These are phyloP conservation scores for Poecilia picta DNA, from an alignment of 2,797 vertebrate genomes.

Conservation along the genomic window DNA sequence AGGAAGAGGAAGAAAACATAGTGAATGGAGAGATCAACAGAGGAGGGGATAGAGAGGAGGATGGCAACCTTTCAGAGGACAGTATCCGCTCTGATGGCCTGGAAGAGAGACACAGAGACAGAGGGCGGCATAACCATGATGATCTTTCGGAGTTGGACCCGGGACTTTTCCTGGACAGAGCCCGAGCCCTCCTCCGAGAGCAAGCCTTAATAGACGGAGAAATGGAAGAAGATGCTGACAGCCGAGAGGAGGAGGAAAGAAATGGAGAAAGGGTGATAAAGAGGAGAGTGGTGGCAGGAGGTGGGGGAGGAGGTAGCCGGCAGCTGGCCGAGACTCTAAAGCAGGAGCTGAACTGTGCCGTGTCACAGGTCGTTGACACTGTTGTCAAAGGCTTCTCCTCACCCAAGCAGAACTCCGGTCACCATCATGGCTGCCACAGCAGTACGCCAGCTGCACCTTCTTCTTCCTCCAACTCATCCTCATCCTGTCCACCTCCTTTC, in stretches of 20 bases:
- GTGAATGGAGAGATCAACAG: constrained; percentile 56
- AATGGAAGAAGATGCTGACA: constrained; percentile 83
- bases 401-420: constrained; percentile 78
- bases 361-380: constrained; percentile 97
- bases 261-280: constrained; percentile 71
- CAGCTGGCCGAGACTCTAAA: constrained; percentile 95
- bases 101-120: constrained; percentile 77
- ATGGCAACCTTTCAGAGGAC: constrained; percentile 96
- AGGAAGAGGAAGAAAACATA: constrained; percentile 74
- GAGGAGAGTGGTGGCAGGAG: constrained; percentile 81
- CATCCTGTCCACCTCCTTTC: constrained; percentile 83
- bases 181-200: constrained; percentile 91
- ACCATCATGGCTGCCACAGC: constrained; percentile 79
- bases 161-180: constrained; percentile 93
- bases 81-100: constrained; percentile 94
- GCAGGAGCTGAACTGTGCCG: constrained; percentile 96
- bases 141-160: constrained; percentile 94
- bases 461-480: constrained; percentile 85
- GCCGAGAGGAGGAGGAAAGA: constrained; percentile 75
- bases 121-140: constrained; percentile 72
- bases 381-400: constrained; percentile 96
- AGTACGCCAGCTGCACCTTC: constrained; percentile 82
- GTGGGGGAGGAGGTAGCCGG: constrained; percentile 71
- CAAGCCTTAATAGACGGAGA: constrained; percentile 84
- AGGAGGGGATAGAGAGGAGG: constrained; percentile 84